Evolutionary conservation across 2,797 vertebrate species (phyloP).

Genomic region (Gymnoscopelus microlampas): DNA sequence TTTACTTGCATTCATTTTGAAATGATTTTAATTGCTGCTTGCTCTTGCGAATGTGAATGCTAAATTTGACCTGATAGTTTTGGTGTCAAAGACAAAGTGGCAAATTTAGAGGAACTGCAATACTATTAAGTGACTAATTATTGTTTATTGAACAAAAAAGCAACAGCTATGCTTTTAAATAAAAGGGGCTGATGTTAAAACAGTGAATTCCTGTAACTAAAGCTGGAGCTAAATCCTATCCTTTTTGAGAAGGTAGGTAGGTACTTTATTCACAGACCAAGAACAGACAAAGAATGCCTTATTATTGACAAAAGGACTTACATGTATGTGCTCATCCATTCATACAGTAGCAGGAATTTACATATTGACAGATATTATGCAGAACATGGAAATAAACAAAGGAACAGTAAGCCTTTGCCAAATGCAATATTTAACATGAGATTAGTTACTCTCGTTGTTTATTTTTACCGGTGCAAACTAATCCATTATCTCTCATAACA

Average conservation of each 20-base stretch:
- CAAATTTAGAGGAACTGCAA: conserved; percentile 4
- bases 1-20: conserved; percentile 7
- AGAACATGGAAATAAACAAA: not conserved
- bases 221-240: conserved; percentile 66
- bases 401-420: too few species aligned
- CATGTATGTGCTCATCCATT: conserved; percentile 76
- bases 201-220: conserved; percentile 39
- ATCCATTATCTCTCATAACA: too few species aligned
- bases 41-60: conserved; percentile 33
- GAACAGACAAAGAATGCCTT: conserved; percentile 63
- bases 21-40: conserved; percentile 40
- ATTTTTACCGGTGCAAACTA: too few species aligned
- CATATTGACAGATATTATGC: not conserved
- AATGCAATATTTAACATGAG: too few species aligned
- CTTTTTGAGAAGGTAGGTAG: too few species aligned
- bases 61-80: conserved; percentile 21
- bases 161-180: conserved; percentile 27
- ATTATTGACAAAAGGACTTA: conserved; percentile 73
- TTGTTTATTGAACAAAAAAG: conserved; percentile 1
- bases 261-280: too few species aligned
- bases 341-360: conserved; percentile 47
- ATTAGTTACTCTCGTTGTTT: too few species aligned
- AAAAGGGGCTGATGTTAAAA: conserved; percentile 1
- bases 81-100: conserved; percentile 20
- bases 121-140: conserved; percentile 36